phyloP scores from a whole-genome alignment of 2,113 vertebrate species.

The Apistogramma diplotaenia region DNA sequence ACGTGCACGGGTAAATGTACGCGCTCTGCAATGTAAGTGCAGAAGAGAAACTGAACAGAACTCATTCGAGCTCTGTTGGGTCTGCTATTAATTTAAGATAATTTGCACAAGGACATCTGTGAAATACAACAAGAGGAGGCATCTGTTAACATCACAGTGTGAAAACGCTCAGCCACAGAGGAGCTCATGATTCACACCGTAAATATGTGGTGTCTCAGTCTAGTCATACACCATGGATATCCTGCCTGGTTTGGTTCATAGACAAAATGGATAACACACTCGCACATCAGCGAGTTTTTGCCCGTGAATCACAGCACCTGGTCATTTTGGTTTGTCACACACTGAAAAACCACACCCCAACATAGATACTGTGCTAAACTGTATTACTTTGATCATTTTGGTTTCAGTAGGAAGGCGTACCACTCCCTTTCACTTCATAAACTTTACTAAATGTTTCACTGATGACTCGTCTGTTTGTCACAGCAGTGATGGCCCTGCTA shows the following conservation, averaged over 20 bases:
- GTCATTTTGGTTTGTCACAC: conserved; percentile 50
- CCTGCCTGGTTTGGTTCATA: conserved; percentile 35
- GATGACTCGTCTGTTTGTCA: conserved; percentile 38
- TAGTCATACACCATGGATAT: conserved; percentile 55
- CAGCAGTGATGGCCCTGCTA: not conserved
- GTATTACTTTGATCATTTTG: conserved; percentile 11
- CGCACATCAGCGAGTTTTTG: conserved; percentile 2
- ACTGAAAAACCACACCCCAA: conserved; percentile 48
- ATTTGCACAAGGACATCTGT: conserved; percentile 2
- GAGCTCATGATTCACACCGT: conserved; percentile 59
- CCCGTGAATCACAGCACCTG: conserved; percentile 43
- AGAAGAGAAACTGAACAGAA: not conserved
- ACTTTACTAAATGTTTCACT: conserved; percentile 23
- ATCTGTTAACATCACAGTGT: conserved; percentile 43
- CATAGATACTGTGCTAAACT: not conserved
- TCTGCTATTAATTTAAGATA: not conserved
- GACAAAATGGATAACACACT: conserved; percentile 3
- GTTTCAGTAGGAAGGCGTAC: conserved; percentile 22
- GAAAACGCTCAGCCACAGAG: conserved; percentile 51
- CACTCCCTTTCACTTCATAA: conserved; percentile 34
- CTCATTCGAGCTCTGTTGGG: not conserved
- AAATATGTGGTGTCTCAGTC: conserved; percentile 42
- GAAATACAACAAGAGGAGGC: conserved; percentile 12
- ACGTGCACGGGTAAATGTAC: not conserved
- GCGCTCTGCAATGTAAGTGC: not conserved